Conservation (phyloP, 1,140 invertebrate genomes). For the Eulimnadia texana region DNA sequence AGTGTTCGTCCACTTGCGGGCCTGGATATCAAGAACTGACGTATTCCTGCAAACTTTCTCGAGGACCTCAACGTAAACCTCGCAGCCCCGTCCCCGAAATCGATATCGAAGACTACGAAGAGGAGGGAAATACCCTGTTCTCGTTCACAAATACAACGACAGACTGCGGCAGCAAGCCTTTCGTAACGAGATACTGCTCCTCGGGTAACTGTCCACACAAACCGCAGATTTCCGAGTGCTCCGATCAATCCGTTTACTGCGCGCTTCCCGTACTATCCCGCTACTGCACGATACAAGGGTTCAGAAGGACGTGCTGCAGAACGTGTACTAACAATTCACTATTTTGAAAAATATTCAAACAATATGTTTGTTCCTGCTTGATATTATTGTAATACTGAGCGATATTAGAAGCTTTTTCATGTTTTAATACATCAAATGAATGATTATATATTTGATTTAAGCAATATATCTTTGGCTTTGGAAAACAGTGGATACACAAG, state of each 20-base stretch:
- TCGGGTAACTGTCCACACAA: constrained; percentile 19
- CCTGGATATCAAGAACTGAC: constrained; percentile 31
- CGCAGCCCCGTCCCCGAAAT: constrained; percentile 20
- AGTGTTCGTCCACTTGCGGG: constrained; percentile 40
- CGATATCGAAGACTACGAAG: neutral
- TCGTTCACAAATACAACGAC: constrained; percentile 1
- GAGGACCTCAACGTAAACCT: constrained; percentile 35
- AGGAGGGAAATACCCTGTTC: neutral
- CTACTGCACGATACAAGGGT: constrained; percentile 38
- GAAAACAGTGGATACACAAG: neutral
- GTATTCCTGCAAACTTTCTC: constrained; percentile 31
- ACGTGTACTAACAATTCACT: constrained; percentile 26
- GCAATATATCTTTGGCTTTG: neutral
- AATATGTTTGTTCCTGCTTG: no score
- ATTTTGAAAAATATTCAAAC: no score
- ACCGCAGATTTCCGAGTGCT: constrained; percentile 23
- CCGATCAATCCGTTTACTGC: constrained; percentile 34
- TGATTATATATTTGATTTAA: neutral
- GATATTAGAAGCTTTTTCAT: no score
- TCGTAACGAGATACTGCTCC: constrained; percentile 21
- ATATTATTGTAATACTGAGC: no score
- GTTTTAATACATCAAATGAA: no score
- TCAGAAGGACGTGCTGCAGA: constrained; percentile 39
- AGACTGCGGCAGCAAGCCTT: constrained; percentile 28
- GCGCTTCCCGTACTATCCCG: constrained; percentile 28